Percentiles rank a stretch among this genome's conserved stretches.
phyloP scores from a whole-genome alignment of 2,113 vertebrate genomes.

The Gnathonemus echidnorhynchus region DNA sequence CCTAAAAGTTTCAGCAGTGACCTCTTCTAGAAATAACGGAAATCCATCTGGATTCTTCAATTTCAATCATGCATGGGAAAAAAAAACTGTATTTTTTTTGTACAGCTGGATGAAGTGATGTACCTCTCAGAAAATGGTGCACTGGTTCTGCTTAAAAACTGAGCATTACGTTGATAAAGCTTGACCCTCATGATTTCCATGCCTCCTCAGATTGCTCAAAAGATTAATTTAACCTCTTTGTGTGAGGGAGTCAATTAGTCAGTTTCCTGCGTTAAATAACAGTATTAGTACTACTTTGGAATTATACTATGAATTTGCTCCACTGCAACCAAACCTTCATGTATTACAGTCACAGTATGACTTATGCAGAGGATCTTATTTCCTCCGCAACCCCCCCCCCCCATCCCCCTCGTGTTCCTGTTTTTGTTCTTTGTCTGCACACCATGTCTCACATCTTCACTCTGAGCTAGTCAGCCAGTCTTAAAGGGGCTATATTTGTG shows the following conservation, averaged over 20 bases:
- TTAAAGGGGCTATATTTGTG: not conserved
- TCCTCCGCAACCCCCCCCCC: not conserved
- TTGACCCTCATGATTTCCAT: not conserved
- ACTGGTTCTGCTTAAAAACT: not conserved
- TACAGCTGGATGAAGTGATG: not conserved
- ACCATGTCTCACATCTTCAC: not conserved
- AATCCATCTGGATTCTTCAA: not conserved
- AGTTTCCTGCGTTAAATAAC: not conserved
- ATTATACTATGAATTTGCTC: not conserved
- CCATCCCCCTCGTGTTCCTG: not conserved
- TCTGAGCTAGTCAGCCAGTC: not conserved
- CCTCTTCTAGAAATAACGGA: not conserved
- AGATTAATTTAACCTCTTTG: not conserved
- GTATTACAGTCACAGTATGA: not conserved
- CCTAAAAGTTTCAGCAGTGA: not conserved
- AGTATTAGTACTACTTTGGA: not conserved
- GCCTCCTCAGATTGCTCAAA: not conserved
- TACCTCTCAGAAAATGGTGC: not conserved
- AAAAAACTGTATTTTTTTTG: not conserved
- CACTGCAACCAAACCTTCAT: not conserved
- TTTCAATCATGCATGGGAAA: not conserved
- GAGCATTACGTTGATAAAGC: not conserved
- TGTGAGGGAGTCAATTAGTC: not conserved
- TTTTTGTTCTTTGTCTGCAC: not conserved
- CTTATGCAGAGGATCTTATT: not conserved